These are phyloP conservation scores for Melanaphis sacchari DNA, from an alignment of 1,140 invertebrate genomes.

Conservation along the genomic window DNA sequence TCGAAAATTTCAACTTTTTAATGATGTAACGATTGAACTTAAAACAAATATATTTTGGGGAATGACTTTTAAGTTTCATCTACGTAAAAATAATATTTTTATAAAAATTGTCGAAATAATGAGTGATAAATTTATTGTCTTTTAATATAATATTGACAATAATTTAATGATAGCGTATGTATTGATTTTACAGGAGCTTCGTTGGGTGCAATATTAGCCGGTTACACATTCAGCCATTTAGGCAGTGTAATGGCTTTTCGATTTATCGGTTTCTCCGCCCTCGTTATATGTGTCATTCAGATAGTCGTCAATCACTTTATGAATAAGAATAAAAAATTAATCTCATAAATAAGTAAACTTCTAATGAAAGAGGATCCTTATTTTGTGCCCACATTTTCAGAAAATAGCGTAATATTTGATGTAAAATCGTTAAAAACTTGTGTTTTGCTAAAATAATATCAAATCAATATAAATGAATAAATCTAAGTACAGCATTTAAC, in stretches of 20 bases:
- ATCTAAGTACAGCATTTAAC: no score
- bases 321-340: neutral
- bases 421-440: no score
- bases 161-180: neutral
- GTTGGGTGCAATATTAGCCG: neutral
- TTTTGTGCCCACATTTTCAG: neutral
- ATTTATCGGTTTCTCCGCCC: neutral
- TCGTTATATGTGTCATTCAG: neutral
- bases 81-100: neutral
- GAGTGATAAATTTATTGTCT: neutral
- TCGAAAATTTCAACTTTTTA: neutral
- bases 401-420: neutral
- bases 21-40: neutral
- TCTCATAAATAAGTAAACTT: neutral
- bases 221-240: slow-evolving; percentile 25
- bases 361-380: neutral
- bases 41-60: neutral
- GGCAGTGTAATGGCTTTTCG: slow-evolving; percentile 64
- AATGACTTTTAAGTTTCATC: neutral
- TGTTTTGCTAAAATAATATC: no score
- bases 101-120: neutral
- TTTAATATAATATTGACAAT: neutral
- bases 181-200: neutral
- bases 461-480: no score
- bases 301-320: neutral